Evolutionary conservation across 2,888 invertebrate genomes (phyloP).

Genomic region (Mechanitis mazaeus): DNA sequence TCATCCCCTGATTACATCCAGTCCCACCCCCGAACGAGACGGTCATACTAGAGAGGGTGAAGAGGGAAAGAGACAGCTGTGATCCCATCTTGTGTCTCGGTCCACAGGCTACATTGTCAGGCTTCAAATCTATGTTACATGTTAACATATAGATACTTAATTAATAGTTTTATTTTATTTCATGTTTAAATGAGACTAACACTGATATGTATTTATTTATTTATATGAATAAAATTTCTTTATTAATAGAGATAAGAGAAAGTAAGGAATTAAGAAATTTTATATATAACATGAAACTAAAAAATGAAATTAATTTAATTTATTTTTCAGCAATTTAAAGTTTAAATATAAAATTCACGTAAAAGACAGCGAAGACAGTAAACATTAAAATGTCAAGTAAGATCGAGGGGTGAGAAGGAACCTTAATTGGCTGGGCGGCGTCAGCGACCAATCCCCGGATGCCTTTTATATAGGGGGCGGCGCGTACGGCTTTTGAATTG

Average conservation of each 20-base stretch:
- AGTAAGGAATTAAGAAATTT: too few relatives aligned
- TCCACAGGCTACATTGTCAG: conserved; percentile 77
- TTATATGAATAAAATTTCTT: too few relatives aligned
- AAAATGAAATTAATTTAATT: too few relatives aligned
- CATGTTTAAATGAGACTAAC: background rate
- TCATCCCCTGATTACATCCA: conserved; percentile 77
- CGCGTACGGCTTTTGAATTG: conserved; percentile 53
- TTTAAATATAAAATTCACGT: conserved; percentile 31
- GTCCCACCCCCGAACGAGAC: conserved; percentile 69
- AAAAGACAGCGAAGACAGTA: conserved; percentile 43
- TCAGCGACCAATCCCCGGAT: conserved; percentile 55
- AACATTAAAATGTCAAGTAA: conserved; percentile 74
- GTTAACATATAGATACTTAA: conserved; percentile 39
- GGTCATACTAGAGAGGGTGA: conserved; percentile 24
- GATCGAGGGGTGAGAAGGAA: conserved; percentile 51
- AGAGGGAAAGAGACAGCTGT: conserved; percentile 56
- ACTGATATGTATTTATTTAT: too few relatives aligned
- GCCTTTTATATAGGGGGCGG: conserved; percentile 52
- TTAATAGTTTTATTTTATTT: conserved; percentile 7
- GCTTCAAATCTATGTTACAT: conserved; percentile 61
- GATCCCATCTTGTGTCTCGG: conserved; percentile 80
- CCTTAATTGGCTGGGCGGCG: conserved; percentile 69
- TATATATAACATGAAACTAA: too few relatives aligned
- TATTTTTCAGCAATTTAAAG: background rate
- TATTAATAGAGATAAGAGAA: too few relatives aligned